Conservation (phyloP, 2,797 vertebrate genomes). For the Huso huso region DNA sequence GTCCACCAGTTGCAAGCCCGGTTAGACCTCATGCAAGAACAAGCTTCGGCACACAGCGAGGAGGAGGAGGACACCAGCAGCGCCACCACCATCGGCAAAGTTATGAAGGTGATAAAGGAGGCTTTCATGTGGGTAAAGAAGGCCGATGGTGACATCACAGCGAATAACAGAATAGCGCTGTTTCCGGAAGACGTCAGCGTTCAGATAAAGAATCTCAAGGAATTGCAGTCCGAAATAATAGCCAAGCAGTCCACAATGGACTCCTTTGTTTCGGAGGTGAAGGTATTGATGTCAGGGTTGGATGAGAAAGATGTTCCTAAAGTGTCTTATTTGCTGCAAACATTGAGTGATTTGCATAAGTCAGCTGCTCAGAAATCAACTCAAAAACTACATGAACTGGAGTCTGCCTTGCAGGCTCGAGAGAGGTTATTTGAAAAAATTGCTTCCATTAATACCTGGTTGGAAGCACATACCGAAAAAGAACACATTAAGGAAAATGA, state of each 20-base stretch:
- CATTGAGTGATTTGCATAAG: conserved; percentile 63
- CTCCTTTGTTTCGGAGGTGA: conserved; percentile 58
- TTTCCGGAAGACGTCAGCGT: conserved; percentile 70
- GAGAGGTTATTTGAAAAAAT: conserved; percentile 66
- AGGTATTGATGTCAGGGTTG: conserved; percentile 47
- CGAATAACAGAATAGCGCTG: conserved; percentile 57
- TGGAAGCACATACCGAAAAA: conserved; percentile 49
- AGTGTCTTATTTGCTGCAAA: conserved; percentile 52
- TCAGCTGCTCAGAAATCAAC: conserved; percentile 59
- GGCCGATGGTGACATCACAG: conserved; percentile 51
- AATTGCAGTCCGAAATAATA: conserved; percentile 57
- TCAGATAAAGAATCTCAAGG: conserved; percentile 72
- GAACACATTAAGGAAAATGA: conserved; percentile 37
- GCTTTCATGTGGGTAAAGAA: conserved; percentile 69
- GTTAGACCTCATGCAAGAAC: conserved; percentile 45
- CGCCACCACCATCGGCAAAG: conserved; percentile 53
- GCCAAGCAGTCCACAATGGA: conserved; percentile 60
- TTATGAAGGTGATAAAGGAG: conserved; percentile 60
- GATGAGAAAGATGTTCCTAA: conserved; percentile 51
- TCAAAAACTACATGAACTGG: conserved; percentile 60
- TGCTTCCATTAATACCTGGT: conserved; percentile 63
- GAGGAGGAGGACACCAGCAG: conserved; percentile 30
- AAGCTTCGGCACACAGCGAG: conserved; percentile 36
- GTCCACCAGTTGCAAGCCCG: conserved; percentile 56
- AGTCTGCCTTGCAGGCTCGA: conserved; percentile 71